phyloP scores from a whole-genome alignment of 2,797 vertebrate genomes.

The Sphaeramia orbicularis region DNA sequence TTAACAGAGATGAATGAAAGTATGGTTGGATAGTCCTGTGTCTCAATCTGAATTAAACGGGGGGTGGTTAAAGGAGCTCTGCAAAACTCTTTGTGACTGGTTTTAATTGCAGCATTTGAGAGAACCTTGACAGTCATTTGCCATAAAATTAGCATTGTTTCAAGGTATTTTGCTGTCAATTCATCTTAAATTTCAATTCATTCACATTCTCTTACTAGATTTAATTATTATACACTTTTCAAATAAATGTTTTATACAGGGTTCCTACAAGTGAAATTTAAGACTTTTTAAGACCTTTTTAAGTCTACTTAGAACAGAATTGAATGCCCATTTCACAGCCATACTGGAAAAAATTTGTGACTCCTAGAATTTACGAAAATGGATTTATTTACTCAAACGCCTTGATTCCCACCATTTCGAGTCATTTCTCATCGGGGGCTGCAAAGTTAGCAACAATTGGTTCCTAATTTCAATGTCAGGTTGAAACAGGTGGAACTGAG shows the following conservation, averaged over 20 bases:
- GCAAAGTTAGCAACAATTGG: too few relatives aligned
- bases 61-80: constrained; percentile 6
- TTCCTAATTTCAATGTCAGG: too few relatives aligned
- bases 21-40: constrained; percentile 16
- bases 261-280: too few relatives aligned
- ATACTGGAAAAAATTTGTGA: too few relatives aligned
- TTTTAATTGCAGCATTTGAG: constrained; percentile 54
- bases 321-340: too few relatives aligned
- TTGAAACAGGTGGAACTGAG: too few relatives aligned
- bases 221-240: constrained; percentile 22
- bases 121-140: constrained; percentile 25
- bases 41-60: constrained; percentile 43
- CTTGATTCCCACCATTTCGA: too few relatives aligned
- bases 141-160: constrained; percentile 45
- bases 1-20: constrained; percentile 22
- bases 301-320: too few relatives aligned
- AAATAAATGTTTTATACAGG: constrained; percentile 5
- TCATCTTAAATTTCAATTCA: constrained; percentile 33
- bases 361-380: too few relatives aligned
- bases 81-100: constrained; percentile 39
- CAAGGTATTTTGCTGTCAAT: constrained; percentile 22
- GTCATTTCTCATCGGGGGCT: too few relatives aligned
- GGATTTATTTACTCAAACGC: too few relatives aligned
- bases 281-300: too few relatives aligned
- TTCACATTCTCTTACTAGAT: constrained; percentile 2